Conservation (phyloP, 2,888 invertebrate genomes). For the Dorcus hopei region DNA sequence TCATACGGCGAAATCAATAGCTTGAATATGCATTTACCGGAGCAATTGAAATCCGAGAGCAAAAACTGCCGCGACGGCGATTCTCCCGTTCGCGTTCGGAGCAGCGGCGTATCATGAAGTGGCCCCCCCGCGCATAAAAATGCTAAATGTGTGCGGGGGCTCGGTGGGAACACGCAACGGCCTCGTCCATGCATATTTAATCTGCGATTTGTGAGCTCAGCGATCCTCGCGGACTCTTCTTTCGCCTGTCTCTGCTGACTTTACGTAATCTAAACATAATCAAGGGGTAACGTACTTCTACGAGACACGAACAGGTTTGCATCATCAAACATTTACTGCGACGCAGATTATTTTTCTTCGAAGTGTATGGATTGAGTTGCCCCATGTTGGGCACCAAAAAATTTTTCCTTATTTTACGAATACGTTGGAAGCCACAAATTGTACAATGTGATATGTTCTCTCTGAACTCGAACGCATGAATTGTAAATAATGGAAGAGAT, state of each 20-base stretch:
- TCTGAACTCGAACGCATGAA: no score
- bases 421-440: no score
- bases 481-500: no score
- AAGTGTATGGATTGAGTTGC: background rate
- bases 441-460: no score
- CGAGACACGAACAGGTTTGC: slow-evolving; percentile 30
- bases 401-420: no score
- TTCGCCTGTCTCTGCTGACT: slow-evolving; percentile 26
- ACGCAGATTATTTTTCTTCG: no score
- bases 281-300: slow-evolving; percentile 36
- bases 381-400: background rate
- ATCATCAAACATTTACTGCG: no score
- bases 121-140: no score
- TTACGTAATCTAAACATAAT: slow-evolving; percentile 37
- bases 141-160: background rate
- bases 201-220: slow-evolving; percentile 30
- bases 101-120: no score
- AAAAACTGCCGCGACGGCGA: background rate
- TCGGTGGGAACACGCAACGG: slow-evolving; percentile 26
- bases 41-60: slow-evolving; percentile 13
- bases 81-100: no score
- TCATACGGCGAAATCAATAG: slow-evolving; percentile 16
- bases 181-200: slow-evolving; percentile 31
- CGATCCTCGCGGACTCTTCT: slow-evolving; percentile 30
- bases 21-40: slow-evolving; percentile 17